phyloP scores from a whole-genome alignment of 2,113 vertebrate genomes.

The Pardalotus punctatus region DNA sequence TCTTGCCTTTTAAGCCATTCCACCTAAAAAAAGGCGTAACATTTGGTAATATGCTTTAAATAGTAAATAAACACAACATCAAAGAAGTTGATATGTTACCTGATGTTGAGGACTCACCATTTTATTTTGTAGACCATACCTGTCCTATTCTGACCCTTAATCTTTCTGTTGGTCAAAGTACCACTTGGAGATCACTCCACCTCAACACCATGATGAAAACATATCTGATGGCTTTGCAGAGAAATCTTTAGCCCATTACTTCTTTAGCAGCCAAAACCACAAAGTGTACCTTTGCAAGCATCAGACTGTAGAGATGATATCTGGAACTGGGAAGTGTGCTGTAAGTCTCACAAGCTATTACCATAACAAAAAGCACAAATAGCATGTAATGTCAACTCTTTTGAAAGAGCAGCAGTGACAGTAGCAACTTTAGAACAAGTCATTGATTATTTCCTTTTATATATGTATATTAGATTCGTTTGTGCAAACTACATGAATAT shows the following conservation, averaged over 20 bases:
- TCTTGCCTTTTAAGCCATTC: not conserved
- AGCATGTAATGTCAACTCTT: not conserved
- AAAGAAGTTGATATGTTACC: not conserved
- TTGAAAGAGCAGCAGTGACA: not conserved
- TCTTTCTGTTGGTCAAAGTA: not conserved
- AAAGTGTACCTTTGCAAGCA: not conserved
- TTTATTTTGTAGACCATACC: not conserved
- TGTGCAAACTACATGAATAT: not conserved
- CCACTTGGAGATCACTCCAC: not conserved
- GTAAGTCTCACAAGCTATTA: not conserved
- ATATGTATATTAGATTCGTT: not conserved
- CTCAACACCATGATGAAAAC: not conserved
- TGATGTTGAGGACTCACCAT: not conserved
- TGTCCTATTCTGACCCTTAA: not conserved
- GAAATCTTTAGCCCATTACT: not conserved
- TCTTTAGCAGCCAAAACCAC: not conserved
- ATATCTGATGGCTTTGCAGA: not conserved
- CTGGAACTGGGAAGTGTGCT: not conserved
- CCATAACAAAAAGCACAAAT: not conserved
- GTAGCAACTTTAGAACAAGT: not conserved
- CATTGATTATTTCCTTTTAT: not conserved
- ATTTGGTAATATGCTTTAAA: not conserved
- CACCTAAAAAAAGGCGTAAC: fast-evolving
- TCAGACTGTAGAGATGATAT: not conserved
- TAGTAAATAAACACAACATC: not conserved